These are phyloP conservation scores for Scophthalmus maximus DNA, from an alignment of 2,113 vertebrate genomes.

Conservation along the genomic window DNA sequence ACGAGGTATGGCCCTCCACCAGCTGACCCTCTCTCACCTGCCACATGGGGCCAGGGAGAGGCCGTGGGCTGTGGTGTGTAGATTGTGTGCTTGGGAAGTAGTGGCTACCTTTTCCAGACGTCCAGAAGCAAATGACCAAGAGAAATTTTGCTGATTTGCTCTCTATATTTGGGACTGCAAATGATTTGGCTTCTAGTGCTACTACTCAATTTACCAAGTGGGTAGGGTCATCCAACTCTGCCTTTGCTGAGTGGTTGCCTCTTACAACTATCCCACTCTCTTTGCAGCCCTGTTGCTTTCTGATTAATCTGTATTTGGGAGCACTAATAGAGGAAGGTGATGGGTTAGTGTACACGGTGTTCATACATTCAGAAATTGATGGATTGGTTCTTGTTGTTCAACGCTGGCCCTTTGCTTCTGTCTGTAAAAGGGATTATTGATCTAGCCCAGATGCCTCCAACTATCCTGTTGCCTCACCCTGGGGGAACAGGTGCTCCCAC, in stretches of 20 bases:
- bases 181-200: constrained; percentile 56
- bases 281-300: constrained; percentile 67
- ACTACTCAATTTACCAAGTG: constrained; percentile 44
- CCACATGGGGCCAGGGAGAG: constrained; percentile 28
- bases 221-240: constrained; percentile 49
- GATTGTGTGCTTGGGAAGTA: constrained; percentile 76
- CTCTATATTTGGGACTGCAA: constrained; percentile 65
- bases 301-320: constrained; percentile 68
- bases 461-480: constrained; percentile 98
- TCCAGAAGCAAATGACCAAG: constrained; percentile 87
- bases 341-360: constrained; percentile 71
- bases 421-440: constrained; percentile 97
- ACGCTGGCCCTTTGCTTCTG: constrained; percentile 85
- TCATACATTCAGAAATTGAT: constrained; percentile 70
- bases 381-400: constrained; percentile 82
- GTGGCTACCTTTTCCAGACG: constrained; percentile 87
- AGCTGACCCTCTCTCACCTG: constrained; percentile 51
- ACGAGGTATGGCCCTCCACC: constrained; percentile 84
- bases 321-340: constrained; percentile 57
- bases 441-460: constrained; percentile 98
- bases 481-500: constrained; percentile 95
- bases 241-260: constrained; percentile 69
- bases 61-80: constrained; percentile 51
- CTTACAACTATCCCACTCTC: constrained; percentile 62
- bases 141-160: constrained; percentile 71